A percentile compares a stretch with the other conserved stretches of the same genome.
phyloP scores from a whole-genome alignment of 30 jellyfish, hydroid and myxozoan genomes.

The Cassiopea andromeda region DNA sequence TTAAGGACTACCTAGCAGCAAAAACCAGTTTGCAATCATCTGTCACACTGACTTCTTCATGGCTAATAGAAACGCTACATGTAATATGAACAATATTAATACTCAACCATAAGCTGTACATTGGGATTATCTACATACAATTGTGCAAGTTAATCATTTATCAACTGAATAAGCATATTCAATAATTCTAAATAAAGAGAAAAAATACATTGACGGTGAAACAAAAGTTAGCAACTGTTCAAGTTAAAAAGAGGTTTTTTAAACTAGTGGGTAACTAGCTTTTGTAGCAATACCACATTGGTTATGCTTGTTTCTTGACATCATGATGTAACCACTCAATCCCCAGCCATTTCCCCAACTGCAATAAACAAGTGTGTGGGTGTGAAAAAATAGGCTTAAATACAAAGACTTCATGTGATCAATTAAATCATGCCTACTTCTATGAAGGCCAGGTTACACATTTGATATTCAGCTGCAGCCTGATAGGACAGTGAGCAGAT shows the following conservation, averaged over 20 bases:
- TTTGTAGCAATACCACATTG: conserved; percentile 97
- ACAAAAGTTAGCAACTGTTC: background rate
- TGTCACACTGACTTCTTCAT: no score
- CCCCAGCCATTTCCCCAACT: conserved; percentile 99
- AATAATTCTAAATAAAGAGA: no score
- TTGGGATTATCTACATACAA: no score
- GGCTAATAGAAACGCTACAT: no score
- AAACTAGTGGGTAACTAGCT: conserved; percentile 97
- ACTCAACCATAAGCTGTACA: no score
- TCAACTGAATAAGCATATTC: no score
- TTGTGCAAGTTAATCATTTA: no score
- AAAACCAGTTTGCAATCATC: no score
- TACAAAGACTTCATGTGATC: background rate
- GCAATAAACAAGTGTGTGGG: background rate
- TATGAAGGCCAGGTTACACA: background rate
- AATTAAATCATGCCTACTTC: background rate
- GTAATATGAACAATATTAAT: no score
- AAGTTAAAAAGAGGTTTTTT: background rate
- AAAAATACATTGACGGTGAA: no score
- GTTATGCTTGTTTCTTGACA: conserved; percentile 95
- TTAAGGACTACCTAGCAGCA: no score
- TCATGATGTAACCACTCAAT: conserved; percentile 91
- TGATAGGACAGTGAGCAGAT: no score
- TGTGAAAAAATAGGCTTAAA: background rate
- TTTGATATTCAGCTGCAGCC: background rate